phyloP scores from a whole-genome alignment of 2,113 vertebrate species.

The Rallus limicola region DNA sequence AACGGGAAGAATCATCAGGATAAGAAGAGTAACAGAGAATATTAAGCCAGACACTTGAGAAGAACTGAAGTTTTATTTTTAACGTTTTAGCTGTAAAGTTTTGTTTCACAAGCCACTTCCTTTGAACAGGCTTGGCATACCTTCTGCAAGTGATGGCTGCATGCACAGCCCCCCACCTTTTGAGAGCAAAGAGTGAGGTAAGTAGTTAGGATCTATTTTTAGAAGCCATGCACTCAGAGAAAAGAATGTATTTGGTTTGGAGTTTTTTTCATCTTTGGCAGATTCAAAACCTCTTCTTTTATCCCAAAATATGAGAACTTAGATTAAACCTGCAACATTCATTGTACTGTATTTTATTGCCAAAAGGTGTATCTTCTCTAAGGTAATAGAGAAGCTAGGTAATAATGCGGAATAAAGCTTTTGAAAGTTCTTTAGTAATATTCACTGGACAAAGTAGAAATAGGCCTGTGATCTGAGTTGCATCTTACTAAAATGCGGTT shows the following conservation, averaged over 20 bases:
- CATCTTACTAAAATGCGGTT: background rate
- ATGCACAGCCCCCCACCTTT: background rate
- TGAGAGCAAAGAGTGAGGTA: background rate
- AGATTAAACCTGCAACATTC: background rate
- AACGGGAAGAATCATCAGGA: slow-evolving; percentile 41
- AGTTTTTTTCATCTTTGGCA: background rate
- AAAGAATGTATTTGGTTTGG: background rate
- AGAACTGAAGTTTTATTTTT: slow-evolving; percentile 28
- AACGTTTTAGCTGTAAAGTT: slow-evolving; percentile 17
- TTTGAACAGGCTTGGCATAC: background rate
- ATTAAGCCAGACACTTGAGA: background rate
- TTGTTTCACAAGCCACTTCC: background rate
- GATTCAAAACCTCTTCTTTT: background rate
- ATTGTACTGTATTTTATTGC: background rate
- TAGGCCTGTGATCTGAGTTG: background rate
- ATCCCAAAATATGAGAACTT: background rate
- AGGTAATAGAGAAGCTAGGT: background rate
- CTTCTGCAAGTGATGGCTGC: background rate
- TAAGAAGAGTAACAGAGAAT: slow-evolving; percentile 16
- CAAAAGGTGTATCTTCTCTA: background rate
- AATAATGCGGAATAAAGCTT: background rate
- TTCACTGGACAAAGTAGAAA: background rate
- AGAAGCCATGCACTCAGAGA: background rate
- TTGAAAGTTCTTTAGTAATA: background rate
- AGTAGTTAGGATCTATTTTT: background rate